Percentiles rank a stretch among this genome's conserved stretches.
Evolutionary conservation across 2,888 invertebrate genomes (phyloP).

Genomic region (Anorthoa munda): DNA sequence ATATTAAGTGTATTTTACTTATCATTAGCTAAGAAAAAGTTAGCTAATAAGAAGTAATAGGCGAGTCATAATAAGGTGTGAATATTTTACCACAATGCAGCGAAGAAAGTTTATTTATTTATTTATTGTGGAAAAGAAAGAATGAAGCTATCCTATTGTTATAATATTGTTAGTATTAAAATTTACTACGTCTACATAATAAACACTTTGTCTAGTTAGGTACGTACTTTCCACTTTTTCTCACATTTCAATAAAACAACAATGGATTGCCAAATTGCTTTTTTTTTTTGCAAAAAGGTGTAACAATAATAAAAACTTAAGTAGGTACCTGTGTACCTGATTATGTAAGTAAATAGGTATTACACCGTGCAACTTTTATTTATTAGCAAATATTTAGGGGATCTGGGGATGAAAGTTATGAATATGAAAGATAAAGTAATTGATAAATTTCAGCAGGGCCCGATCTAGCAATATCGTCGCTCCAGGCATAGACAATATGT

Average conservation of each 20-base stretch:
- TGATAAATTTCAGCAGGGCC: too few relatives aligned
- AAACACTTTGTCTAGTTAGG: neutral
- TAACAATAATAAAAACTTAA: neutral
- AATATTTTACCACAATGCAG: constrained; percentile 8
- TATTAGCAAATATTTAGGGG: too few relatives aligned
- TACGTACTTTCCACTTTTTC: constrained; percentile 33
- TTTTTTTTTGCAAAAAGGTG: constrained; percentile 20
- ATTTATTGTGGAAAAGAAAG: constrained; percentile 16
- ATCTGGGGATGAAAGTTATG: too few relatives aligned
- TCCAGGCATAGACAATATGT: too few relatives aligned
- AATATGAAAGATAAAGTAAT: too few relatives aligned
- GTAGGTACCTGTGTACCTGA: neutral
- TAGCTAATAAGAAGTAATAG: constrained; percentile 5
- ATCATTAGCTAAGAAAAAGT: neutral
- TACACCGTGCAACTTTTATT: too few relatives aligned
- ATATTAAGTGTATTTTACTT: neutral
- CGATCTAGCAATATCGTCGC: too few relatives aligned
- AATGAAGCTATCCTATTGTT: constrained; percentile 6
- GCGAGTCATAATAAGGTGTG: neutral
- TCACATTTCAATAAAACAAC: constrained; percentile 24
- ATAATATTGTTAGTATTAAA: constrained; percentile 15
- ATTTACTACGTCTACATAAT: neutral
- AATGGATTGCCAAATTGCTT: constrained; percentile 24
- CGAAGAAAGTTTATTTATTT: constrained; percentile 34
- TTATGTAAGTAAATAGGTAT: neutral